Percentiles rank a stretch among this genome's conserved stretches.
phyloP scores from a whole-genome alignment of 2,888 invertebrate genomes.

The Oxystoma pomonae region DNA sequence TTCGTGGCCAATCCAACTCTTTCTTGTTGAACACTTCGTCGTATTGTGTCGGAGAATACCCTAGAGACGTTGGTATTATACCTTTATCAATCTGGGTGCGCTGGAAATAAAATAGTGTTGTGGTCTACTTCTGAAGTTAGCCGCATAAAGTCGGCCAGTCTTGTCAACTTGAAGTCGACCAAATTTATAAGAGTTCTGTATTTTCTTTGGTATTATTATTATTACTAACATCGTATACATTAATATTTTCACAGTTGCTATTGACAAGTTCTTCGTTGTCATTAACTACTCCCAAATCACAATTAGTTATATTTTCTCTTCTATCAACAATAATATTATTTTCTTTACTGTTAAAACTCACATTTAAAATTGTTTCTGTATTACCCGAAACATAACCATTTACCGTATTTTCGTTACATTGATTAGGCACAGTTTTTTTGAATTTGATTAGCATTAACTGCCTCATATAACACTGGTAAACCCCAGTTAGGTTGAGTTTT shows the following conservation, averaged over 20 bases:
- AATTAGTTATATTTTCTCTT: no score
- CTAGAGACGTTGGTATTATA: constrained; percentile 48
- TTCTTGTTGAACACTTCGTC: constrained; percentile 51
- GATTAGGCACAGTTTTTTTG: no score
- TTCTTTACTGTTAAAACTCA: background rate
- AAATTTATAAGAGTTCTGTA: constrained; percentile 47
- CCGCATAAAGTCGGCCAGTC: constrained; percentile 51
- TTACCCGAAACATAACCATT: background rate
- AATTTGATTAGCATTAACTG: background rate
- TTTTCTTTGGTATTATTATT: constrained; percentile 27
- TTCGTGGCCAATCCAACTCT: constrained; percentile 41
- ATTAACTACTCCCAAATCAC: no score
- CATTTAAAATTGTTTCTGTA: background rate
- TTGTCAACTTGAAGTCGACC: constrained; percentile 49
- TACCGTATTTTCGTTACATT: no score
- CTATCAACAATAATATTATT: no score
- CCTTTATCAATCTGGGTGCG: constrained; percentile 52
- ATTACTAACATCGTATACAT: no score
- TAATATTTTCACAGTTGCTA: no score
- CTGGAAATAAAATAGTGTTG: constrained; percentile 36
- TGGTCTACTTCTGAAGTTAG: constrained; percentile 48
- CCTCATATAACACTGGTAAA: background rate
- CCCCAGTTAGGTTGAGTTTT: background rate
- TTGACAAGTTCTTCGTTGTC: no score
- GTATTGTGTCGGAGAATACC: constrained; percentile 52